Evolutionary conservation across 2,888 invertebrate genomes (phyloP), one percentile per base, ranked within the genome.

Genomic region (Ectropis crepuscularia): DNA sequence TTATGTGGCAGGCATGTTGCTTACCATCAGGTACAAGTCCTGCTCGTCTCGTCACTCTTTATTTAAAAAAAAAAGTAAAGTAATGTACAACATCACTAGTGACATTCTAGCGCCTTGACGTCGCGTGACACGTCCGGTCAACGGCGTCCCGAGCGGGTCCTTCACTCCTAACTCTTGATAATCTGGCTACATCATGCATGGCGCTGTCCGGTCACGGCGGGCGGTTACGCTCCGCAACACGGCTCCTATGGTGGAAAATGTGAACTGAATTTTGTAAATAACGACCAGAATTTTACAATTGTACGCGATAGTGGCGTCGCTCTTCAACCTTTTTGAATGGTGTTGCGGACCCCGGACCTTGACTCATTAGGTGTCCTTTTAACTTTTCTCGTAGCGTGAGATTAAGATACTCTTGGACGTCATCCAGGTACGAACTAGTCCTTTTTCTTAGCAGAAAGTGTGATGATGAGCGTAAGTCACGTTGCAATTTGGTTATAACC

Each of bases 71-170:
- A n/a, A n/a, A 1, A 4, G 16, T 28, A 9, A 58, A 58, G n/a
- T 45, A 38, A 58, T 58, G 58, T 43, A 58, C 43, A 50, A 43
- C 6, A 58, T 48, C 64, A 64, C 61, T 60, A 49, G 69, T 63
- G 61, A 63, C 63, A 53, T 67, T 57, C 53, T 16, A 53, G 49
- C 16, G 54, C 41, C 45, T n/a, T 60, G 39, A 49, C 10, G 41
- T 70, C 63, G 53, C 68, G 65, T 68, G 66, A 68, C 53, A 37
- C 61, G 65, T 36, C 67, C 63, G 68, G 68, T 68, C 70, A 63
- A 48, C 55, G 61, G 43, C 50, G 38, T 41, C 37, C 16, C 46
- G 16, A 12, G 46, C 16, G 47, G 39, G 46, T 39, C 47, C 47
- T 55, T 12, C 39, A 55, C 55, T 55, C 28, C 55, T 47, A 55